Evolutionary conservation across 2,113 vertebrate genomes (phyloP).

Genomic region (Daboia siamensis): DNA sequence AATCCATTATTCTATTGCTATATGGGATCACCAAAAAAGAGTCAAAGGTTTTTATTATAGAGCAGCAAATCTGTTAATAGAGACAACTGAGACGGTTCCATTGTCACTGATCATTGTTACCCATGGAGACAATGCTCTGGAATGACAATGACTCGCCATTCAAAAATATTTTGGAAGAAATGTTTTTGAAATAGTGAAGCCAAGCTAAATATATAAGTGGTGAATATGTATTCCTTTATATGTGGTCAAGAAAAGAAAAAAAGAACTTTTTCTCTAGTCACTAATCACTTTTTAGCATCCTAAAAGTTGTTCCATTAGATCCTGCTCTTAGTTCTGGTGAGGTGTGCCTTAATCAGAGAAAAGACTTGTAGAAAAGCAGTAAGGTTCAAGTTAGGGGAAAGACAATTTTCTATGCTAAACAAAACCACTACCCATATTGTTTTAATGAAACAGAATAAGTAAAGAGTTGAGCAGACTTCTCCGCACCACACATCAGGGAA

Average conservation of each 20-base stretch:
- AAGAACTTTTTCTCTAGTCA: neutral
- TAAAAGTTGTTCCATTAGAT: neutral
- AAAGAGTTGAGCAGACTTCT: neutral
- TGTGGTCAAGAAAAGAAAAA: neutral
- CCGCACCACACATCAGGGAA: neutral
- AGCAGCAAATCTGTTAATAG: neutral
- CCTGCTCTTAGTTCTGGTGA: neutral
- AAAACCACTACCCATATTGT: neutral
- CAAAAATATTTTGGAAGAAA: neutral
- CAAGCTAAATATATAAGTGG: neutral
- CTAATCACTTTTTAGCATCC: neutral
- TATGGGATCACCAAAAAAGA: neutral
- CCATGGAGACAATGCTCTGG: neutral
- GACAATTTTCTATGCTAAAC: neutral
- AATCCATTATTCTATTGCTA: neutral
- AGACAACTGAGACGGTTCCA: neutral
- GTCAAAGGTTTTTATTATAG: neutral
- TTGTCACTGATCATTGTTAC: neutral
- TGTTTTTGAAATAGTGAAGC: neutral
- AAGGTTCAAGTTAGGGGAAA: neutral
- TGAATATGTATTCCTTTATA: neutral
- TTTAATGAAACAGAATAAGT: neutral
- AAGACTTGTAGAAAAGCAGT: neutral
- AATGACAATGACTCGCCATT: neutral
- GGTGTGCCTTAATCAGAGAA: neutral